A percentile compares a stretch with the other conserved stretches of the same genome.
Conservation (phyloP, 2,888 invertebrate genomes). For the Noctua janthe region DNA sequence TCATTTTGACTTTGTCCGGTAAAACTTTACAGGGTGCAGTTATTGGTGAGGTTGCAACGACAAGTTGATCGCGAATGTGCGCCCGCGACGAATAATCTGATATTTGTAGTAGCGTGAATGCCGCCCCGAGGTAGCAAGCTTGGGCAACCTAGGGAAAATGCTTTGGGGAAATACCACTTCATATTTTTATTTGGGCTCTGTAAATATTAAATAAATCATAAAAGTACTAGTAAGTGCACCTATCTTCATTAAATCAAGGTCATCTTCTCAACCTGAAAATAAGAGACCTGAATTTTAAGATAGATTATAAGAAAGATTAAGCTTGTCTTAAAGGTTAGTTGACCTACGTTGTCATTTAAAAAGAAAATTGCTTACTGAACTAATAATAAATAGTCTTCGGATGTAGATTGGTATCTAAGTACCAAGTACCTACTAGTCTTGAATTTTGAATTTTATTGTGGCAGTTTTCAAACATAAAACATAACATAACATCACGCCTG, state of each 20-base stretch:
- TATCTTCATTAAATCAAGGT: not conserved
- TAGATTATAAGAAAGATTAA: not conserved
- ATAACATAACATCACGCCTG: not conserved
- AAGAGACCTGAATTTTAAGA: not conserved
- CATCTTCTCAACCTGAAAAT: constrained; percentile 13
- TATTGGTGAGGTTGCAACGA: constrained; percentile 70
- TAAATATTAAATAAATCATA: constrained; percentile 28
- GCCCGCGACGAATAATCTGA: constrained; percentile 79
- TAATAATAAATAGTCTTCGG: not conserved
- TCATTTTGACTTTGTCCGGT: constrained; percentile 73
- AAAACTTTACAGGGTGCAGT: constrained; percentile 49
- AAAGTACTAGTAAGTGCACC: not conserved
- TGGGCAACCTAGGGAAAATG: constrained; percentile 70
- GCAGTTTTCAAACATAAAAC: not conserved
- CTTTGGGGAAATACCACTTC: constrained; percentile 47
- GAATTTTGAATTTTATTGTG: not conserved
- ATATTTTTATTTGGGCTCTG: constrained; percentile 13
- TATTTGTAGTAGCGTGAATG: constrained; percentile 84
- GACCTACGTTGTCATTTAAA: not conserved
- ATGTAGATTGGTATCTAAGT: not conserved
- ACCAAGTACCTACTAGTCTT: not conserved
- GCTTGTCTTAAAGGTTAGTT: not conserved
- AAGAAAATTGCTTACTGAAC: constrained; percentile 1
- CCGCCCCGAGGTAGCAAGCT: constrained; percentile 61
- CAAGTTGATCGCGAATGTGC: constrained; percentile 80